phyloP scores from a whole-genome alignment of 2,797 vertebrate species.

The Borostomias antarcticus region DNA sequence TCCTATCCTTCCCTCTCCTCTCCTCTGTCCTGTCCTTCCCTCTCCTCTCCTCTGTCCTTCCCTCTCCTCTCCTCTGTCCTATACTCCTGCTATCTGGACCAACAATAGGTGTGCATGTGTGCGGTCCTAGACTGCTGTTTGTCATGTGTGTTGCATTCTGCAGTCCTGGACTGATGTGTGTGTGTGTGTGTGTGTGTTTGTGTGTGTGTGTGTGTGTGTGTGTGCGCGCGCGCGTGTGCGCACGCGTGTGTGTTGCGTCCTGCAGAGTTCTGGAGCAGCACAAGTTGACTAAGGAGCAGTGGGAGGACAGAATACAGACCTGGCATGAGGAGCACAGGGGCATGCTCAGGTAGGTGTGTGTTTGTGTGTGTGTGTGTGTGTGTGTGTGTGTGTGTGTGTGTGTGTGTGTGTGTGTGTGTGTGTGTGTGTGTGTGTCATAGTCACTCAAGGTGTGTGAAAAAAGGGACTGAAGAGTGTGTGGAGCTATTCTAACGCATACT shows the following conservation, averaged over 20 bases:
- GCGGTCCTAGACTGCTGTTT: no score
- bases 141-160: no score
- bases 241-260: slow-evolving; percentile 1
- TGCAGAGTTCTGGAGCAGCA: slow-evolving; percentile 94
- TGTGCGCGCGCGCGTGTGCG: not conserved
- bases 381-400: slow-evolving; percentile 1
- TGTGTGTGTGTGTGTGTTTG: not conserved
- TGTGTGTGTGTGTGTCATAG: not conserved
- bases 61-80: slow-evolving; percentile 13
- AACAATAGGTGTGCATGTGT: slow-evolving; percentile 40
- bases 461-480: not conserved
- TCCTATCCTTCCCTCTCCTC: not conserved
- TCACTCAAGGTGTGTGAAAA: not conserved
- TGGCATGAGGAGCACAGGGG: slow-evolving; percentile 97
- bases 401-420: not conserved
- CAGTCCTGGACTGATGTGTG: no score
- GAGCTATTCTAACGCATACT: not conserved
- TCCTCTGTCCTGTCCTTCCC: not conserved
- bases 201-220: not conserved
- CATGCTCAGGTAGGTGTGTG: slow-evolving; percentile 85
- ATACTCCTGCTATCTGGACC: slow-evolving; percentile 49
- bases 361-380: not conserved
- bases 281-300: slow-evolving; percentile 97
- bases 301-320: slow-evolving; percentile 98
- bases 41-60: not conserved